These are phyloP conservation scores for Nesogale talazaci DNA, from an alignment of 2,113 vertebrate species.

Conservation along the genomic window DNA sequence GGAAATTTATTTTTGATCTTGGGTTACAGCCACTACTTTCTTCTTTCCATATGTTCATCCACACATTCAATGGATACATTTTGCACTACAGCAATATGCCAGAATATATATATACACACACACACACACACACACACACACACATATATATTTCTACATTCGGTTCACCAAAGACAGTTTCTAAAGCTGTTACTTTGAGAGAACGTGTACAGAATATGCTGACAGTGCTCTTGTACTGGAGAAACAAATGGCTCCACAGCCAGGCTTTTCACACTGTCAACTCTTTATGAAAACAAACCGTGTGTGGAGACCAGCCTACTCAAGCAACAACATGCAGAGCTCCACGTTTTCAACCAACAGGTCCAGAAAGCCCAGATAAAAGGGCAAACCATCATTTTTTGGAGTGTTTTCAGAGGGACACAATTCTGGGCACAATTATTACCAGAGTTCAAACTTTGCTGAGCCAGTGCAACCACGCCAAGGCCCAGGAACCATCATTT, in stretches of 20 bases:
- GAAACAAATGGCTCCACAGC: neutral
- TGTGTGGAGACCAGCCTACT: neutral
- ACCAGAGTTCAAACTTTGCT: neutral
- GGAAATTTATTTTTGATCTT: conserved; percentile 10
- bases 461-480: neutral
- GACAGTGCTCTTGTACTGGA: neutral
- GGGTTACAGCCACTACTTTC: neutral
- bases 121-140: too few species aligned
- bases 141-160: neutral
- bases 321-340: conserved; percentile 32
- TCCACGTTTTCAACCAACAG: neutral
- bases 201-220: neutral
- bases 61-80: neutral
- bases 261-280: neutral
- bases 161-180: neutral
- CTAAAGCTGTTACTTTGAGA: neutral
- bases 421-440: neutral
- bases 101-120: neutral
- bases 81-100: neutral
- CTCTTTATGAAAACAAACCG: conserved; percentile 41
- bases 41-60: neutral
- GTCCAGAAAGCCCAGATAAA: neutral
- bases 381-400: neutral
- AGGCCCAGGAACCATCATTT: conserved; percentile 1
- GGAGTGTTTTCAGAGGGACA: neutral